Evolutionary conservation across 2,113 vertebrate species (phyloP), one percentile per base, ranked within the genome.

Genomic region (Saccopteryx leptura): DNA sequence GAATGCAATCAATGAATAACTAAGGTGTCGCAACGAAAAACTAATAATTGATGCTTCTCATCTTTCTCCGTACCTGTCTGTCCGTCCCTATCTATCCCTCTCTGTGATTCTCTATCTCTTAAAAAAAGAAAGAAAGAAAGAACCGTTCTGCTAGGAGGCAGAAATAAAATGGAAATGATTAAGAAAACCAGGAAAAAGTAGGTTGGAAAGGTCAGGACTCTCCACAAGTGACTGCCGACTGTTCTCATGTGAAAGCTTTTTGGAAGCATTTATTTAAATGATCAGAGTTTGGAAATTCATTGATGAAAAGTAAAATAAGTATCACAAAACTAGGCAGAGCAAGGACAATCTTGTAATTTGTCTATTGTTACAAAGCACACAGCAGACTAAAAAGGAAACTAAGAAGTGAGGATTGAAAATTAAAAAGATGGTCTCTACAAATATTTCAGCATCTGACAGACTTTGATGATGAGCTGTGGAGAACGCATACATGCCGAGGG

Each of bases 271-370:
- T 79, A 78, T 90, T 90, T 69, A 93, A 93, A 92, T 91, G 50
- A 83, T 87, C 69, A 66, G 39, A 13, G 19, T 58, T 93, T 95
- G 60, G 58, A 93, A 91, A 94, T 92, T 88, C 93, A 88, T 54
- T 85, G 81, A 82, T 58, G 46, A 81, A 65, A 76, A 68, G 8
- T 88, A n/a, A 88, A 90, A 96, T 46, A 11, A 92, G 50, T 52
- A 78, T 66, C 56, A 68, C 54, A 65, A 28, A 92, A 26, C 46
- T 33, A 85, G 24, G 4, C 48, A 92, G 76, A 76, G 52, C 12
- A 76, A 83, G n/a, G n/a, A 9, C 28, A 56, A 18, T 90, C 52
- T 88, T 91, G 19, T 21, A 52, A 0, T 58, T 86, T 91, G 78
- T 26, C 18, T n/a, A 79, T 46, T 83, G 12, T 91, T 83, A 79